These are phyloP conservation scores for Zaprionus taronus DNA, from an alignment of 1,140 invertebrate genomes.

Conservation along the genomic window DNA sequence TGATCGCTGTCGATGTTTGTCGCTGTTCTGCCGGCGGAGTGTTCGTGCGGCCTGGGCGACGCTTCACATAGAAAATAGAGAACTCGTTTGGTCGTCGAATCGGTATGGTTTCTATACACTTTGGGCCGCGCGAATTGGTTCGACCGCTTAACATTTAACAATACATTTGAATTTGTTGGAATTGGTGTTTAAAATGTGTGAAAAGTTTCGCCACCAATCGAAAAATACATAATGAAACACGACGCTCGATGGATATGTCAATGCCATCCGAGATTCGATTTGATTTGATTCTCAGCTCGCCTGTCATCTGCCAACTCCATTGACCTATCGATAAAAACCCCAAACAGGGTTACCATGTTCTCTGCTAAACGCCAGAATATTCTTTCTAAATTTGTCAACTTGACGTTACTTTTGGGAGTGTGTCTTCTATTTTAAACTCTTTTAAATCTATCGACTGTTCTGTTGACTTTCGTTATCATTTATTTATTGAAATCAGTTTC, in stretches of 20 bases:
- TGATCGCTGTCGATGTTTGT: neutral
- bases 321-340: no score
- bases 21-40: constrained; percentile 18
- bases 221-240: constrained; percentile 75
- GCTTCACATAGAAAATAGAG: constrained; percentile 61
- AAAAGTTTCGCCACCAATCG: constrained; percentile 67
- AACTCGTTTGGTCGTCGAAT: constrained; percentile 48
- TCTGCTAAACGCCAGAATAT: neutral
- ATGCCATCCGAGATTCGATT: constrained; percentile 34
- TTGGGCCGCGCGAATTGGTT: constrained; percentile 53
- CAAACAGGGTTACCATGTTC: neutral
- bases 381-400: no score
- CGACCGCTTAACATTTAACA: constrained; percentile 62
- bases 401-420: no score
- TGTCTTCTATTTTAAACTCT: no score
- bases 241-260: constrained; percentile 47
- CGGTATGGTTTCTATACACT: constrained; percentile 50
- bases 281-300: neutral
- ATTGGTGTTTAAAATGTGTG: constrained; percentile 79
- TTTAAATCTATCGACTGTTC: no score
- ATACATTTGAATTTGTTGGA: constrained; percentile 77
- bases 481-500: no score
- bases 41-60: constrained; percentile 21
- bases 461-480: no score
- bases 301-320: neutral